Conservation (phyloP, 1,140 invertebrate species). For the Tetramorium parvispinum region DNA sequence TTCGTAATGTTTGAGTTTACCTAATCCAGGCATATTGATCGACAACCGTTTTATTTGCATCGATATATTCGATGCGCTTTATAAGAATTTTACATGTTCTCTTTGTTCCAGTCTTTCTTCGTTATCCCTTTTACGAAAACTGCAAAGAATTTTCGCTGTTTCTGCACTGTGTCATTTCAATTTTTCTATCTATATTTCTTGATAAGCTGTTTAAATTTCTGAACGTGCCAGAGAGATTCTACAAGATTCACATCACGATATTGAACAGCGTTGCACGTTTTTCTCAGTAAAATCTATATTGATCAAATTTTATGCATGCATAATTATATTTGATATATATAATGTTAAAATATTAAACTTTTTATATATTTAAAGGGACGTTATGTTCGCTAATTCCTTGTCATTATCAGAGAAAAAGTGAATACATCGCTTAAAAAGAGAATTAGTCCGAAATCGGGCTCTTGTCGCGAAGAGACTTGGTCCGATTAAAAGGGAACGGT, state of each 20-base stretch:
- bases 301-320: neutral
- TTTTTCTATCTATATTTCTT: slow-evolving; percentile 3
- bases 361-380: neutral
- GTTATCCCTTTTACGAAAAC: neutral
- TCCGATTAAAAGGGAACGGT: neutral
- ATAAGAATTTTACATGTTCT: neutral
- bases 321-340: neutral
- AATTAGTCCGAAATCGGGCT: neutral
- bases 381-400: neutral
- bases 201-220: slow-evolving; percentile 36
- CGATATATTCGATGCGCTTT: slow-evolving; percentile 10
- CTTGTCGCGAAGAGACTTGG: neutral
- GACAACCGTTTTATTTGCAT: slow-evolving; percentile 26
- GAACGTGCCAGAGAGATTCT: neutral
- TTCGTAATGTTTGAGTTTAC: slow-evolving; percentile 9
- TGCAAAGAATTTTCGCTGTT: slow-evolving; percentile 14
- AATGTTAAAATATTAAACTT: neutral
- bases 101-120: neutral
- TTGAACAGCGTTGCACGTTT: neutral
- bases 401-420: neutral
- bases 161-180: neutral
- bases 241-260: slow-evolving; percentile 15
- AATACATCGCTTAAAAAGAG: neutral
- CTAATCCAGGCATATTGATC: slow-evolving; percentile 7
- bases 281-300: neutral